Base-by-base conservation (phyloP, 2,888 invertebrate species). In the Suillia variegata region DNA sequence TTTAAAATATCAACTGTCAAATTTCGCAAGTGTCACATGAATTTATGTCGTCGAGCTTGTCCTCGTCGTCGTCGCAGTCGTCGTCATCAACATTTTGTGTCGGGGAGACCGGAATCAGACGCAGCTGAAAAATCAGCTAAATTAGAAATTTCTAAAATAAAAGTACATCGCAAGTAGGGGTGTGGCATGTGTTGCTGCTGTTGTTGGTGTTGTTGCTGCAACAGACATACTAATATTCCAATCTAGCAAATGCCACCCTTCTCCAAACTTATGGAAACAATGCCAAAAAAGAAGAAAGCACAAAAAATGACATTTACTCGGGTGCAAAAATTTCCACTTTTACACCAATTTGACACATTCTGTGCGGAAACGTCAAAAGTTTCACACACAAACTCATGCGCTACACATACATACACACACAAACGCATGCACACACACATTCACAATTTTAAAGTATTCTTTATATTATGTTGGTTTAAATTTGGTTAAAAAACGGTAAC, bases 1-100 rank as follows among this genome's bases (percentile, higher is more conserved):
- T 71, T 71, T 70, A 70, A 75, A 77, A 77, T 77, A 74, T 77
- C 76, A 75, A 70, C 69, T 79, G 79, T 77, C 78, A 76, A 73
- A 77, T 78, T 76, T 77, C 67, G 67, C 68, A 68, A 71, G 70
- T 70, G 70, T 76, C 70, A 71, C 70, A 73, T 73, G 68, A 69
- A 77, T 70, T 69, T 61, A 68, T 67, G 59, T 67, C 63, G 56
- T 48, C 57, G 52, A 6, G 5, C 22, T 13, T 24, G 52, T 12
- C 52, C 33, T 51, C 59, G 45, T 21, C 50, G 56, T 45, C 13
- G 45, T 20, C 4, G 45, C 18, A 34, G 49, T 38, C 47, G 33
- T 15, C 24, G n/a, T n/a, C n/a, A n/a, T n/a, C n/a, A n/a, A n/a
- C n/a, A n/a, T n/a, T n/a, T n/a, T n/a, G n/a, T n/a, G n/a, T n/a